Evolutionary conservation across 1,140 invertebrate species (phyloP), one percentile per base, ranked within the genome.

Genomic region (Penaeus vannamei): DNA sequence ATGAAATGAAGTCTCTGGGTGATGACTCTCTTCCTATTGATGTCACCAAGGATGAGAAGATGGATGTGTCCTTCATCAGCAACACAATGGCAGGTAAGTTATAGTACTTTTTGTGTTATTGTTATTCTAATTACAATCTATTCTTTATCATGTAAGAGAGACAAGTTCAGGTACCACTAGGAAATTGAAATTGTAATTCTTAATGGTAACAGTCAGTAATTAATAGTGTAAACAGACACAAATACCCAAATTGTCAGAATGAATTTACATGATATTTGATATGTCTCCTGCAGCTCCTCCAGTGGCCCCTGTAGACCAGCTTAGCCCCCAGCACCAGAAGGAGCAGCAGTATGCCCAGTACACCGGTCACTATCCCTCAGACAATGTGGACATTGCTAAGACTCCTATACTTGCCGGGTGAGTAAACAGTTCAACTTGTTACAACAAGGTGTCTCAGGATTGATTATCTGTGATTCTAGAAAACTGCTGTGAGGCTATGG

Each of bases 11-110:
- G 93, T 97, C 96, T 87, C 93, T 98, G 61, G 96, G 97, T 76
- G 97, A 98, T 92, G 97, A 98, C 93, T 98, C 97, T 8, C 93
- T 98, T 62, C 97, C 97, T 0, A 98, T 98, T 91, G 97, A 98
- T 92, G 97, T 98, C 19, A 98, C 97, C 1, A 95, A 97, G 90
- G 97, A 98, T 92, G 97, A 98, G 92, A 92, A 92, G 87, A 91
- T 92, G 76, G 92, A 92, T 81, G 86, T 92, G 59, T 92, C 92
- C 79, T 93, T 92, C 91, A 91, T 90, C 86, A 92, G 92, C 92
- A 92, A 90, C 86, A 20, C 83, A 2, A 86, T 84, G 61, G 36
- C 86, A 89, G 90, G 90, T 91, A 69, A 91, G 91, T 0, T 42
- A 22, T 10, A 64, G 46, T 85, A 66, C 3, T 66, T 3, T 84